Conservation (phyloP, 2,797 vertebrate species). For the Lycodopsis pacificus region DNA sequence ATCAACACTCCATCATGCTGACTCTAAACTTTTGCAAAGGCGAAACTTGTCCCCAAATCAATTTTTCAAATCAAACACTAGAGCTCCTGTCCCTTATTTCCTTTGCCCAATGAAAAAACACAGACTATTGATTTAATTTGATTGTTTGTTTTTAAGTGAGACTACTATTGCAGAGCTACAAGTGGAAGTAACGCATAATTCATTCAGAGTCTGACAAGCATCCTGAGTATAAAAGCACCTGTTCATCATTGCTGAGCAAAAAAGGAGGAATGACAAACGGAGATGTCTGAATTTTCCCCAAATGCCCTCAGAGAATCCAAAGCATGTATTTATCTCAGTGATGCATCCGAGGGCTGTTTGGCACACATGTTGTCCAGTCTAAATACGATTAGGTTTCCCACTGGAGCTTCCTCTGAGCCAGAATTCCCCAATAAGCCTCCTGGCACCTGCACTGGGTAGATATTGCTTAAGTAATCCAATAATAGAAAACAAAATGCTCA, state of each 20-base stretch:
- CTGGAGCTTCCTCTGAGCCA: slow-evolving; percentile 54
- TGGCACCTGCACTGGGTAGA: slow-evolving; percentile 62
- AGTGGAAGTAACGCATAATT: slow-evolving; percentile 28
- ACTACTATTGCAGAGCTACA: slow-evolving; percentile 7
- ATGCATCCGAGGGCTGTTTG: slow-evolving; percentile 63
- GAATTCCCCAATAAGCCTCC: slow-evolving; percentile 65
- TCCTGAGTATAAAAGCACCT: slow-evolving; percentile 21
- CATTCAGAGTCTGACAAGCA: slow-evolving; percentile 10
- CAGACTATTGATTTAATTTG: neutral
- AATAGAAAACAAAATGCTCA: slow-evolving; percentile 63
- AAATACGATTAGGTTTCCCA: slow-evolving; percentile 70
- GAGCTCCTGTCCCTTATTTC: neutral
- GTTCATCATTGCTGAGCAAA: slow-evolving; percentile 4
- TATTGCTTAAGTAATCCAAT: slow-evolving; percentile 72
- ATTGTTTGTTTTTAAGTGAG: neutral
- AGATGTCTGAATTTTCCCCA: slow-evolving; percentile 38
- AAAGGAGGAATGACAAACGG: neutral
- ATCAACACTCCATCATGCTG: slow-evolving; percentile 63
- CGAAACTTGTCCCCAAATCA: slow-evolving; percentile 35
- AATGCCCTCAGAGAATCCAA: slow-evolving; percentile 46
- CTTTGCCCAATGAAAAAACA: neutral
- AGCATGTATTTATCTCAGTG: slow-evolving; percentile 62
- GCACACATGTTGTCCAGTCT: slow-evolving; percentile 66
- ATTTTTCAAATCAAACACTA: neutral
- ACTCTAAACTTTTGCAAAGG: slow-evolving; percentile 43